Evolutionary conservation across 2,797 vertebrate genomes (phyloP).

Genomic region (Bryconaethiops microstoma): DNA sequence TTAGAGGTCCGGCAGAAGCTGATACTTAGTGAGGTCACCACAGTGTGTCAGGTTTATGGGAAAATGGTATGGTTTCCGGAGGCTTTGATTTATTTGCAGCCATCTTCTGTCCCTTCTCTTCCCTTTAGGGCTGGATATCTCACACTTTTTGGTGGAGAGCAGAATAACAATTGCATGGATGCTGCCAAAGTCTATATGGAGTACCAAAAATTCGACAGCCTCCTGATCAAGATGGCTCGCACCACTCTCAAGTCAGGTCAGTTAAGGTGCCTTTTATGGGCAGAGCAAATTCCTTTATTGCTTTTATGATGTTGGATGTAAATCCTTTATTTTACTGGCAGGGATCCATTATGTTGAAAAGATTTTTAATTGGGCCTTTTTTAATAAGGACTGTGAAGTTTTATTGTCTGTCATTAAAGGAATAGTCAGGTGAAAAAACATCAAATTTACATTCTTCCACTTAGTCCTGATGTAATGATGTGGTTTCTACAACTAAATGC

Average conservation of each 20-base stretch:
- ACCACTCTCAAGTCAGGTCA: constrained; percentile 77
- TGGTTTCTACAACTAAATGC: no score
- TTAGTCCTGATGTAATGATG: no score
- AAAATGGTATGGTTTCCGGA: not conserved
- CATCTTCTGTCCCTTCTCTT: not conserved
- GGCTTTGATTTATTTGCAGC: not conserved
- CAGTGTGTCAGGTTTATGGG: not conserved
- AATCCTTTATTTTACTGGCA: not conserved
- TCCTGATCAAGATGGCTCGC: constrained; percentile 83
- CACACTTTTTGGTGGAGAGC: constrained; percentile 80
- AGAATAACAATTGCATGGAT: constrained; percentile 67
- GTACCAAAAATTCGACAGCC: constrained; percentile 79
- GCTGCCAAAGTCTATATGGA: constrained; percentile 73
- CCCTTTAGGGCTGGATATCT: constrained; percentile 83
- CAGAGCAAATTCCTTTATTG: not conserved
- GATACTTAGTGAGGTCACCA: not conserved
- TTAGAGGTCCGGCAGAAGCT: not conserved
- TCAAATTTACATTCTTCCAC: no score
- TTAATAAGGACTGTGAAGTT: no score
- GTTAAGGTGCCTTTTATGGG: not conserved
- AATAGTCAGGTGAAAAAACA: no score
- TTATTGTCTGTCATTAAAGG: no score
- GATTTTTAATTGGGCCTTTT: no score
- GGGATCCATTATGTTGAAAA: no score
- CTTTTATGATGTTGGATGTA: not conserved